phyloP scores from a whole-genome alignment of 2,797 vertebrate genomes.

The Alectoris magna region DNA sequence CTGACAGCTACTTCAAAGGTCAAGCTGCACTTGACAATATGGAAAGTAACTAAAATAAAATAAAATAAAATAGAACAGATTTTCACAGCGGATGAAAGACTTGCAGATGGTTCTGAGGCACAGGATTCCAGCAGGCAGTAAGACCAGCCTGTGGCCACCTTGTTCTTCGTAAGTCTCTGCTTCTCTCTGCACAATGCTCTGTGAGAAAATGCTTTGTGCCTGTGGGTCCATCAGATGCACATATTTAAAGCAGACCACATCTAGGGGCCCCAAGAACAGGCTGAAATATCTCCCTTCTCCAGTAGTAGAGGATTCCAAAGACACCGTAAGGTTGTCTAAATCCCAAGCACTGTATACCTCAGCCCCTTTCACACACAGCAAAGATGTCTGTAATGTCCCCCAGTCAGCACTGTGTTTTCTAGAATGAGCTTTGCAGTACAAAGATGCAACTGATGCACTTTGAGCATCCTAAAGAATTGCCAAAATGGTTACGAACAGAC shows the following conservation, averaged over 20 bases:
- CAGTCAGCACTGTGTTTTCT: background rate
- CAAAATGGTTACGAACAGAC: background rate
- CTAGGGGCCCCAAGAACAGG: background rate
- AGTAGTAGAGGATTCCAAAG: background rate
- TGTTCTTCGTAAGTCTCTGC: background rate
- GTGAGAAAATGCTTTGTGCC: background rate
- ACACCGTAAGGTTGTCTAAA: background rate
- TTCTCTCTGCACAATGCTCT: background rate
- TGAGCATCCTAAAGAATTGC: background rate
- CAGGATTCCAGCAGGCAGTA: background rate
- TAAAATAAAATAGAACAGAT: background rate
- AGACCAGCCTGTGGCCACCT: background rate
- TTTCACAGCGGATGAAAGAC: background rate
- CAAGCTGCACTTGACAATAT: background rate
- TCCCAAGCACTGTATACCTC: background rate
- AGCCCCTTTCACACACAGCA: background rate
- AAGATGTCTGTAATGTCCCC: background rate
- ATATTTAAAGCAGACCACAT: background rate
- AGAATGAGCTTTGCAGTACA: background rate
- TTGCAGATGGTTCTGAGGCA: background rate
- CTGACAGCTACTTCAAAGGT: conserved; percentile 22
- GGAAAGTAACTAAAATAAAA: background rate
- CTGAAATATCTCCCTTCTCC: background rate
- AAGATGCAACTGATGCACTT: background rate
- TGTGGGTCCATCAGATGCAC: background rate